Conservation (phyloP, 2,113 vertebrate genomes). For the Physeter macrocephalus region DNA sequence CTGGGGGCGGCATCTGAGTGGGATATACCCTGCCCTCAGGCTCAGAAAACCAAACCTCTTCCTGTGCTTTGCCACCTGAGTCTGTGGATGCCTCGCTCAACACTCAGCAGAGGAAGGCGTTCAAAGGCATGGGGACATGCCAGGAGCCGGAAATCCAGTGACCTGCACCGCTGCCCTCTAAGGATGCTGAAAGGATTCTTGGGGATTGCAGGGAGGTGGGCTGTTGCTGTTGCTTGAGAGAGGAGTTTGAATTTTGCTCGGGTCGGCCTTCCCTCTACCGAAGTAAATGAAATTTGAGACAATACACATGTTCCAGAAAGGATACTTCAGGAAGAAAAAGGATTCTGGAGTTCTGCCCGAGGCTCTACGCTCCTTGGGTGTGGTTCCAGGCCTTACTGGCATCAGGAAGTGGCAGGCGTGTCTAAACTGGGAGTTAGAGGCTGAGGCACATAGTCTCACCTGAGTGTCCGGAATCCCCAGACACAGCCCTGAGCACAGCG, state of each 20-base stretch:
- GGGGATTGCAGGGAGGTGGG: background rate
- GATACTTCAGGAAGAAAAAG: background rate
- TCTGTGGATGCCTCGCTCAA: accelerated
- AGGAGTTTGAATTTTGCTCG: background rate
- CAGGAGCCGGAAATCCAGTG: background rate
- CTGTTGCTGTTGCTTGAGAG: background rate
- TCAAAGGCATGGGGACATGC: background rate
- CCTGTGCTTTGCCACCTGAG: background rate
- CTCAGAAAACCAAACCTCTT: background rate
- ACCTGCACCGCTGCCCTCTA: background rate
- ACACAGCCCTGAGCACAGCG: background rate
- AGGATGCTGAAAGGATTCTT: background rate
- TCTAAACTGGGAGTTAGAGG: background rate
- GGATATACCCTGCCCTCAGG: background rate
- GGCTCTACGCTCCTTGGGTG: background rate
- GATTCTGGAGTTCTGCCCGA: background rate
- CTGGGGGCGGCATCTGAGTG: background rate
- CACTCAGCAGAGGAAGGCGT: background rate
- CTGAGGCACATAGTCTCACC: background rate
- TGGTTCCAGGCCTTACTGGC: accelerated
- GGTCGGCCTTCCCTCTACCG: background rate
- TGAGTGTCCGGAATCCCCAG: background rate
- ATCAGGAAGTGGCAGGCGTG: background rate
- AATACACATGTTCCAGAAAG: background rate
- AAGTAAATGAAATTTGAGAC: background rate